phyloP scores from a whole-genome alignment of 2,888 invertebrate species.

The Alviniconcha strummeri region DNA sequence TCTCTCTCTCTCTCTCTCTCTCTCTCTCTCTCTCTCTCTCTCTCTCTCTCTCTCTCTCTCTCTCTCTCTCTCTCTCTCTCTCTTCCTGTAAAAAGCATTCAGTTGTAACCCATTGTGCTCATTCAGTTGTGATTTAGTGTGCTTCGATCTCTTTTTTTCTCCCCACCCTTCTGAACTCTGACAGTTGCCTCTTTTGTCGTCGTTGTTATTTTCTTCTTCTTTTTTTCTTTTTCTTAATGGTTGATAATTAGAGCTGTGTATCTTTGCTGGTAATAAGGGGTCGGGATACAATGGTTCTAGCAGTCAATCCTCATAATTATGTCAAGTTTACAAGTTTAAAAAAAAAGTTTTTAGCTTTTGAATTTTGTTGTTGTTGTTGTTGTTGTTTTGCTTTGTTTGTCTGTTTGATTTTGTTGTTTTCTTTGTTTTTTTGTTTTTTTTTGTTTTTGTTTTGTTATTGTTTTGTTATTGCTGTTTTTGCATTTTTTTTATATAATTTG shows the following conservation, averaged over 20 bases:
- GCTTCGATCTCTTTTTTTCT: too few relatives aligned
- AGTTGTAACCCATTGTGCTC: too few relatives aligned
- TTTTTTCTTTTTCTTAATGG: too few relatives aligned
- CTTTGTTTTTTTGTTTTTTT: background rate
- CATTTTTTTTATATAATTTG: background rate
- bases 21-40: constrained; percentile 4
- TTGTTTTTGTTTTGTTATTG: background rate
- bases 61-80: background rate
- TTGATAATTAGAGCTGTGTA: too few relatives aligned
- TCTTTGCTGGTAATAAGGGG: too few relatives aligned
- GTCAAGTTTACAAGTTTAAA: too few relatives aligned
- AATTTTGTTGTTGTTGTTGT: background rate
- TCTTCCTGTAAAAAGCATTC: background rate
- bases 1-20: constrained; percentile 28
- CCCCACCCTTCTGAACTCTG: too few relatives aligned
- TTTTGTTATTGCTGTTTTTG: background rate
- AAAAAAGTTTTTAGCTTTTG: too few relatives aligned
- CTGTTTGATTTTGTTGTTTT: background rate
- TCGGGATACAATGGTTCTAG: too few relatives aligned
- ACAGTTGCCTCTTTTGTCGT: background rate
- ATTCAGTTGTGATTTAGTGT: too few relatives aligned
- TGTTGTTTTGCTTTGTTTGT: too few relatives aligned
- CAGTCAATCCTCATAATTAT: too few relatives aligned
- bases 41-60: background rate
- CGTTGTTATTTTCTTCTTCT: background rate